phyloP scores from a whole-genome alignment of 2,888 invertebrate genomes.

The Ecdyonurus torrentis region DNA sequence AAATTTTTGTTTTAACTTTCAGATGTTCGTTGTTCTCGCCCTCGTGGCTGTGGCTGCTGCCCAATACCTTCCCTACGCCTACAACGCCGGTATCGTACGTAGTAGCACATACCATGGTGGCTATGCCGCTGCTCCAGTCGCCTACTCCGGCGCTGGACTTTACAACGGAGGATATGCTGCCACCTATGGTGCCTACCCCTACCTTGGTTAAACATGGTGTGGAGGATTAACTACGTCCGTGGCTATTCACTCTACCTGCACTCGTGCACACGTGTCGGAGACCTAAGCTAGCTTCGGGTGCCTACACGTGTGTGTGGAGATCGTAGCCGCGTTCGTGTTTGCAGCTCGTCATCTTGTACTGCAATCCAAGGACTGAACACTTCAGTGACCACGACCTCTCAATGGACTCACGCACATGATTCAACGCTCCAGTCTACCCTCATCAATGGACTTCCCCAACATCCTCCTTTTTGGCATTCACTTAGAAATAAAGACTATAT shows the following conservation, averaged over 20 bases:
- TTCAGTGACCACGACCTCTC: too few relatives aligned
- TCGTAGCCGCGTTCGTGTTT: too few relatives aligned
- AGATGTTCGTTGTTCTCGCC: neutral
- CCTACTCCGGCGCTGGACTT: neutral
- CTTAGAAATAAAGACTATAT: too few relatives aligned
- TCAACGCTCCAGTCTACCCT: too few relatives aligned
- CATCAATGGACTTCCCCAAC: too few relatives aligned
- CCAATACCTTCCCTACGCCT: neutral
- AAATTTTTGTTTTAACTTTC: neutral
- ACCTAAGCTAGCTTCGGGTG: neutral
- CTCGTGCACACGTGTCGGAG: neutral
- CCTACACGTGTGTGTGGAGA: neutral
- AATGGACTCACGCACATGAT: too few relatives aligned
- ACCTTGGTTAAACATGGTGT: neutral
- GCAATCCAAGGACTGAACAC: too few relatives aligned
- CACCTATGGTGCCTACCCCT: neutral
- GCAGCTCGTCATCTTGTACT: too few relatives aligned
- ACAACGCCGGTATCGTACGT: neutral
- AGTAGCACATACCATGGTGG: neutral
- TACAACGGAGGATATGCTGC: neutral
- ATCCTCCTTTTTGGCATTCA: too few relatives aligned
- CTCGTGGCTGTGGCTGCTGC: constrained; percentile 3
- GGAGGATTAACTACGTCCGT: too few relatives aligned
- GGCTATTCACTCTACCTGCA: neutral
- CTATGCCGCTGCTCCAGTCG: neutral